Base-by-base conservation (phyloP, 2,113 vertebrate genomes). In the Cephalopterus ornatus region DNA sequence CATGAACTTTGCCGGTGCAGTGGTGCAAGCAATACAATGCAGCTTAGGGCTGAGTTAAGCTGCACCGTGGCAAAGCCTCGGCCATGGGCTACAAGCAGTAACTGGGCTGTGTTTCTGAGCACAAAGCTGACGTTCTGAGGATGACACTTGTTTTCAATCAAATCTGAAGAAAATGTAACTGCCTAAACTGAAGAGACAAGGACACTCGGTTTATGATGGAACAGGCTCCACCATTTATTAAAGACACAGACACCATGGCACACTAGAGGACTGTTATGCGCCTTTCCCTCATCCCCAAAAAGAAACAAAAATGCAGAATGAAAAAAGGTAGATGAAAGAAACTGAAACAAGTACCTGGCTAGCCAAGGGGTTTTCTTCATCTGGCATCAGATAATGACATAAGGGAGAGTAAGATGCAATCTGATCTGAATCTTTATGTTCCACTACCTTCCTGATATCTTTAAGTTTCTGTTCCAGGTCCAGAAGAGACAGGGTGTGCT, bases 371-470 rank as follows among this genome's bases (percentile, higher is more conserved):
- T 98, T 98, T 97, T 99, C 99, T 91, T 99, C 99, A 92, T 99
- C 99, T 41, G 99, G 98, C 98, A 99, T 98, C 98, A 99, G 98
- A 96, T 99, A 99, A 89, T 98, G 98, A 93, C 98, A 98, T 62
- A 99, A 97, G 9, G 98, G 94, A 50, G 97, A 98, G 85, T 78
- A 95, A 96, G 95, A 83, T 47, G 41, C 93, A 85, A 84, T 83
- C 42, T 93, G 95, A 15, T 97, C 92, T 17, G 70, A 89, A 85
- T 98, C 79, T 53, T 83, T 94, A 82, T 93, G 95, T 95, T 99
- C 99, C 90, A 99, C 98, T 76, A 98, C 96, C 18, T 97, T 98
- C 89, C 99, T 97, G 96, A 99, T 98, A 97, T 99, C 98, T 94
- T 97, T 98, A 56, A 99, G 52, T 92, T 99, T 99, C 96, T 99